phyloP scores from a whole-genome alignment of 2,113 vertebrate genomes.

The Ardeotis arabs region DNA sequence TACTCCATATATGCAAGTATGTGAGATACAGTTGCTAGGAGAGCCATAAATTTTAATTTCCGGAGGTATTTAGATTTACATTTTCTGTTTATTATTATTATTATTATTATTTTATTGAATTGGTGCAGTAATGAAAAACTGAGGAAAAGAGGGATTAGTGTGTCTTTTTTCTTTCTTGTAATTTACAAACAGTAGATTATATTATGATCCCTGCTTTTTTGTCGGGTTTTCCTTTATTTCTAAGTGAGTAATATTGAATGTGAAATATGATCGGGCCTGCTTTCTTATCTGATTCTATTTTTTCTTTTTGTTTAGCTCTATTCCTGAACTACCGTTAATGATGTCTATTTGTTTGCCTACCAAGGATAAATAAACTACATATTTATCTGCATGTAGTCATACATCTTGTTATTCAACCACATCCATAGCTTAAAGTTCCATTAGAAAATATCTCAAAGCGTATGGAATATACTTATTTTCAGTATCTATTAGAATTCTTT shows the following conservation, averaged over 20 bases:
- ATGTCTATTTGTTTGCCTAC: background rate
- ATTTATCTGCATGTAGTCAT: background rate
- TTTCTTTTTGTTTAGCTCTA: background rate
- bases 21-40: constrained; percentile 49
- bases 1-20: background rate
- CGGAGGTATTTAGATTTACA: background rate
- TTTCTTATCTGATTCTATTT: background rate
- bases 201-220: background rate
- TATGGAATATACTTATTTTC: background rate
- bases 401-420: background rate
- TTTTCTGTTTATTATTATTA: background rate
- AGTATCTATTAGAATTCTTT: background rate
- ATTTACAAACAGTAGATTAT: background rate
- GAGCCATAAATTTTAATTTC: constrained; percentile 42
- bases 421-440: background rate
- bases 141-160: background rate
- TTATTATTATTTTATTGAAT: background rate
- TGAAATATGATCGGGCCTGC: background rate
- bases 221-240: background rate
- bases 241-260: background rate
- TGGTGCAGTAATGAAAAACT: background rate
- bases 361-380: background rate
- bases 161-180: background rate
- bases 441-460: background rate
- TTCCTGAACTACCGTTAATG: background rate